A percentile compares a stretch with the other conserved stretches of the same genome.
These are phyloP conservation scores for Sicus ferrugineus DNA, from an alignment of 2,888 invertebrate genomes.

Conservation along the genomic window DNA sequence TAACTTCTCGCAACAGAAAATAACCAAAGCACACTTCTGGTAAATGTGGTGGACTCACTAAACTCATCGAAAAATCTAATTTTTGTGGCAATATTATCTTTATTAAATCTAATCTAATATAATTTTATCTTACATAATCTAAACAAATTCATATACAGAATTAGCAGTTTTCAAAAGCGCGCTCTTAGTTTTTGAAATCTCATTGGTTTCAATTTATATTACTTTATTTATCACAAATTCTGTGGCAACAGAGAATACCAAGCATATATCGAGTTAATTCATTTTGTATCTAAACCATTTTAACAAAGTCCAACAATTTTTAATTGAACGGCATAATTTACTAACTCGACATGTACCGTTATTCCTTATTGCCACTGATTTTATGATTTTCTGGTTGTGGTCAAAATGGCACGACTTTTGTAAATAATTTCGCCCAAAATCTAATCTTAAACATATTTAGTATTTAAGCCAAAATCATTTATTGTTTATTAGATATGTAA, in stretches of 20 bases:
- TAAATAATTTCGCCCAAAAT: slow-evolving; percentile 7
- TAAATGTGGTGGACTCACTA: slow-evolving; percentile 13
- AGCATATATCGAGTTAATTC: too few relatives aligned
- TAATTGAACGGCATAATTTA: too few relatives aligned
- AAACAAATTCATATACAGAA: background rate
- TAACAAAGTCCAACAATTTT: too few relatives aligned
- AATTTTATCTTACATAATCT: background rate
- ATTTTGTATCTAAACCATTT: too few relatives aligned
- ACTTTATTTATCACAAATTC: too few relatives aligned
- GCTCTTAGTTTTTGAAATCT: too few relatives aligned
- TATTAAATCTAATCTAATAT: background rate
- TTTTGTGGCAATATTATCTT: slow-evolving; percentile 19
- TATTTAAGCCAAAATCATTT: slow-evolving; percentile 16
- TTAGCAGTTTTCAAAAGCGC: slow-evolving; percentile 25
- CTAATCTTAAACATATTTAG: background rate
- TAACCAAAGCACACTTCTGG: background rate
- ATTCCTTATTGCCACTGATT: background rate
- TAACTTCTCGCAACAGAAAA: slow-evolving; percentile 47
- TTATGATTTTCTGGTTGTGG: slow-evolving; percentile 39
- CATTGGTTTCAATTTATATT: too few relatives aligned
- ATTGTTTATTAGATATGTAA: too few relatives aligned
- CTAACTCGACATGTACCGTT: background rate
- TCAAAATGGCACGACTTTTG: slow-evolving; percentile 37
- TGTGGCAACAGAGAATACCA: too few relatives aligned
- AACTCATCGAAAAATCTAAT: slow-evolving; percentile 5